Percentiles rank a stretch among this genome's conserved stretches.
Evolutionary conservation across 2,888 invertebrate species (phyloP).

Genomic region (Kuschelorhynchus macadamiae): DNA sequence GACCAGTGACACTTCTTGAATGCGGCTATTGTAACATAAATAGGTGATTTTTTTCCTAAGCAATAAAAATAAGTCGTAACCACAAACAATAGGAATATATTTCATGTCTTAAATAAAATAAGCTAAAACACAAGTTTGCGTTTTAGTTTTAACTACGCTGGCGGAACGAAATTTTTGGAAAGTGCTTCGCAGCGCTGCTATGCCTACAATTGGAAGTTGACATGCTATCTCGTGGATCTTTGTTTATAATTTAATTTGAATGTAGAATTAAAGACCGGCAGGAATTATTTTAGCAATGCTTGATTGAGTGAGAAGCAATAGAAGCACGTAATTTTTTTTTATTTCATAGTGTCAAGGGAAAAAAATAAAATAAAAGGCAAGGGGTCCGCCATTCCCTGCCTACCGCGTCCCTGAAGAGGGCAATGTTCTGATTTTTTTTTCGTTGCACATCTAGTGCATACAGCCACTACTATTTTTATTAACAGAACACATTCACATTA

Average conservation of each 20-base stretch:
- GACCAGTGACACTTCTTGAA: conserved; percentile 18
- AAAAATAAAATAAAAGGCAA: no score
- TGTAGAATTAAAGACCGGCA: neutral
- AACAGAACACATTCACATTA: no score
- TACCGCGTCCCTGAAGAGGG: no score
- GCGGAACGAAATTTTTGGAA: conserved; percentile 57
- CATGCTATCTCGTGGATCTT: conserved; percentile 37
- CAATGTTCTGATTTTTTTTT: no score
- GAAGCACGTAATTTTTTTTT: no score
- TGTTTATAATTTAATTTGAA: conserved; percentile 13
- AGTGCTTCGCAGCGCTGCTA: conserved; percentile 41
- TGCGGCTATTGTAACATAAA: conserved; percentile 22
- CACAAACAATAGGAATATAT: conserved; percentile 45
- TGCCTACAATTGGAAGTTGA: conserved; percentile 20
- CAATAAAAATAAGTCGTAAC: conserved; percentile 43
- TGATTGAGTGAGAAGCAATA: no score
- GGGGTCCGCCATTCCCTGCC: no score
- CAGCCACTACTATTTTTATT: no score
- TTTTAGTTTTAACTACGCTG: conserved; percentile 47
- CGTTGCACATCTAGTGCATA: no score
- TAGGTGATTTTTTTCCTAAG: conserved; percentile 25
- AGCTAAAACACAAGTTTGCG: conserved; percentile 50
- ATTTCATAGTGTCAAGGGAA: no score
- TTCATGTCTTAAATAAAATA: conserved; percentile 50
- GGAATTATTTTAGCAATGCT: neutral